These are phyloP conservation scores for Rhabdornis inornatus DNA, from an alignment of 2,113 vertebrate species.

Conservation along the genomic window DNA sequence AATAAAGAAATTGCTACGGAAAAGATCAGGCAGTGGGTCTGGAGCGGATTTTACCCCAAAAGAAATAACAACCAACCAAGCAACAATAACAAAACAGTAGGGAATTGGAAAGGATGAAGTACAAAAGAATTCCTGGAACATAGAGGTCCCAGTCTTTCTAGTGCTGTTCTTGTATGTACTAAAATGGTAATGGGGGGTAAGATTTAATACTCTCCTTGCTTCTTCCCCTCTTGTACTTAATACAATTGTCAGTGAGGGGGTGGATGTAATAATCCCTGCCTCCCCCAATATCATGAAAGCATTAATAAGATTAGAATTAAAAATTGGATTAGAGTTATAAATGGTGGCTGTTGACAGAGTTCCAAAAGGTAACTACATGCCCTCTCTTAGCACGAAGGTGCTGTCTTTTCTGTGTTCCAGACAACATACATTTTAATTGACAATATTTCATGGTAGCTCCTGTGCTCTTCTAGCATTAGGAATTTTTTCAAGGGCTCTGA, in stretches of 20 bases:
- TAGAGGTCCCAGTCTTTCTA: neutral
- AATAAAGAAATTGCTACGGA: neutral
- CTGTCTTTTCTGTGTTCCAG: neutral
- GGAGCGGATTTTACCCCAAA: neutral
- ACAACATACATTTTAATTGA: fast-evolving
- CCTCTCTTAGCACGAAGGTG: neutral
- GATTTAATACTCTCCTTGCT: neutral
- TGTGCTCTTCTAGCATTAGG: neutral
- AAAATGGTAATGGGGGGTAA: neutral
- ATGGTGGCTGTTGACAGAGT: neutral
- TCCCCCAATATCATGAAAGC: neutral
- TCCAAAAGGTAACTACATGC: neutral
- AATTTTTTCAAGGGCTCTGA: neutral
- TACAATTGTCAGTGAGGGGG: neutral
- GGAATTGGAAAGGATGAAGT: neutral
- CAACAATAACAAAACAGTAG: neutral
- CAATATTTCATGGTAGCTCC: neutral
- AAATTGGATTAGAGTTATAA: neutral
- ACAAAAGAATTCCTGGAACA: neutral
- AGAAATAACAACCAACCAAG: neutral
- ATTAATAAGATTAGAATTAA: neutral
- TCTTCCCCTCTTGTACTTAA: neutral
- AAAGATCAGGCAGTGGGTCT: neutral
- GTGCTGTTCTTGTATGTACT: neutral
- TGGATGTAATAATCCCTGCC: neutral